Conservation (phyloP, 1,140 invertebrate genomes). For the Mactra quadrangularis region DNA sequence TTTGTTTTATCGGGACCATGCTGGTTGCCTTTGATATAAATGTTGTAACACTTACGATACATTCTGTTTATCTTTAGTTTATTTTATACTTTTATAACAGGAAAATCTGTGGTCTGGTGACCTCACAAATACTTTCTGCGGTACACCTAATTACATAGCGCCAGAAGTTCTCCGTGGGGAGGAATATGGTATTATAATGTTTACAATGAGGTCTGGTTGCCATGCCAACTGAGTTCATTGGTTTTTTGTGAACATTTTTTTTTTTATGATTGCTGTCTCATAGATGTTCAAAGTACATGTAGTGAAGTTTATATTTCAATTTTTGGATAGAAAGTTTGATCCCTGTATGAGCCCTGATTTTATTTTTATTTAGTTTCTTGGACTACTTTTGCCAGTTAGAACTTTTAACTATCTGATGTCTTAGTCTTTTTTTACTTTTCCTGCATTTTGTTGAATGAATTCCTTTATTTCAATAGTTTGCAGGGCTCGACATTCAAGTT, state of each 20-base stretch:
- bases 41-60: no score
- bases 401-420: no score
- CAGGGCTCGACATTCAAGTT: no score
- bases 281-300: not conserved
- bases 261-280: not conserved
- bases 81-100: conserved; percentile 68
- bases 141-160: conserved; percentile 99
- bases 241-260: not conserved
- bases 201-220: conserved; percentile 27
- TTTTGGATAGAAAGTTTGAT: not conserved
- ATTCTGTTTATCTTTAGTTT: no score
- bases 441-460: no score
- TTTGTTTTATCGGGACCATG: no score
- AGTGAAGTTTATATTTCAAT: not conserved
- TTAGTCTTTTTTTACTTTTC: no score
- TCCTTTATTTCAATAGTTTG: no score
- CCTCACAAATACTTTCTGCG: conserved; percentile 95
- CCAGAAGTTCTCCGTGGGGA: conserved; percentile 98
- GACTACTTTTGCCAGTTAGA: no score
- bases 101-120: conserved; percentile 92
- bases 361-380: no score
- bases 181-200: conserved; percentile 77
- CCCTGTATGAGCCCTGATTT: not conserved
- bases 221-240: conserved; percentile 29
- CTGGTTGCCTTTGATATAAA: no score